phyloP scores from a whole-genome alignment of 2,797 vertebrate species.

The Amphiprion clarkii region DNA sequence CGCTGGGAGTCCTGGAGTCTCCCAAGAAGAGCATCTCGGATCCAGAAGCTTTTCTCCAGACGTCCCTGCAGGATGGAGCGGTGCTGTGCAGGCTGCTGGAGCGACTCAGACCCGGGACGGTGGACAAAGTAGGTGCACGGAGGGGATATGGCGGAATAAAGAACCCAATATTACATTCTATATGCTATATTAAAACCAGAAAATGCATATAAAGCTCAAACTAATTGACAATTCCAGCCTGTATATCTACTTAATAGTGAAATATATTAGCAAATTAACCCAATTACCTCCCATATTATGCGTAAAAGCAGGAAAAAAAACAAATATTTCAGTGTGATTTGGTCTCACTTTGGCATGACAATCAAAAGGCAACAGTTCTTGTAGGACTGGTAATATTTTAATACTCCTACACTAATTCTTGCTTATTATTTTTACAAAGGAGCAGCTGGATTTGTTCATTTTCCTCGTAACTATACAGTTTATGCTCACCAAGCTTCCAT shows the following conservation, averaged over 20 bases:
- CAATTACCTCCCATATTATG: too few relatives aligned
- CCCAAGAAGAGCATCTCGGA: conserved; percentile 96
- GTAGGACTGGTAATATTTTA: too few relatives aligned
- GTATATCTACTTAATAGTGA: too few relatives aligned
- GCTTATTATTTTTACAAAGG: background rate
- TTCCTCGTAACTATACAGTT: too few relatives aligned
- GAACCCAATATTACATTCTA: background rate
- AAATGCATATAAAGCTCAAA: too few relatives aligned
- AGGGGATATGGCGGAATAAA: background rate
- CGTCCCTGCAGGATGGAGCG: conserved; percentile 92
- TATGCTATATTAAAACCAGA: background rate
- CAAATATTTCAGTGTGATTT: too few relatives aligned
- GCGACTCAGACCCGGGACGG: conserved; percentile 91
- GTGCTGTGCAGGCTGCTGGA: conserved; percentile 94
- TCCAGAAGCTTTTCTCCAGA: conserved; percentile 91
- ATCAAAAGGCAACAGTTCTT: background rate
- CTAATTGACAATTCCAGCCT: too few relatives aligned
- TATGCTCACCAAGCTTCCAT: too few relatives aligned
- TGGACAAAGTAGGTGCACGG: conserved; percentile 89
- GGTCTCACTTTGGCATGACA: background rate
- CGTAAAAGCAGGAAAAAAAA: too few relatives aligned
- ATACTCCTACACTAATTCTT: too few relatives aligned
- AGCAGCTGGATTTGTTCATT: background rate
- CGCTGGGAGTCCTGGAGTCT: conserved; percentile 94
- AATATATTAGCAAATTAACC: too few relatives aligned